phyloP scores from a whole-genome alignment of 2,888 invertebrate species.

The Drosophila cyrtoloma region DNA sequence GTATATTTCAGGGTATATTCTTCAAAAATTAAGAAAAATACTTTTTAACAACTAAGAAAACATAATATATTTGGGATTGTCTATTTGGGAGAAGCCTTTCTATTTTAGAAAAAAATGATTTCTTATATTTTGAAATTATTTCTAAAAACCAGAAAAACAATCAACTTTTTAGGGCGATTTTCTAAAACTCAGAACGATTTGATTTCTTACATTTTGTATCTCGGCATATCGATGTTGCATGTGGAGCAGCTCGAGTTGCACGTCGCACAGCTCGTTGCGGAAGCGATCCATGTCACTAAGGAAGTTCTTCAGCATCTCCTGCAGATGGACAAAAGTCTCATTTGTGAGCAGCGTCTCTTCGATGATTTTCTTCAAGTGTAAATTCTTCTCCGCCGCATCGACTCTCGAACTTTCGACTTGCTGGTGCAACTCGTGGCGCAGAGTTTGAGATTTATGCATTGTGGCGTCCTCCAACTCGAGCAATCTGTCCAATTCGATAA shows the following conservation, averaged over 20 bases:
- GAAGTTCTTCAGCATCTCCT: neutral
- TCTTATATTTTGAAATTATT: neutral
- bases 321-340: slow-evolving; percentile 13
- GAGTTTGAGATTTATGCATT: accelerated
- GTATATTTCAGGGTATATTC: neutral
- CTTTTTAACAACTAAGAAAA: neutral
- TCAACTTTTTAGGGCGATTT: neutral
- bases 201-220: slow-evolving; percentile 26
- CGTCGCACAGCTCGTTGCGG: slow-evolving; percentile 30
- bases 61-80: too few species aligned
- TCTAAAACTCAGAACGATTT: neutral
- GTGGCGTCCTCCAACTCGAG: slow-evolving; percentile 4
- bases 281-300: slow-evolving; percentile 25
- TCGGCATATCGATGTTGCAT: slow-evolving; percentile 46
- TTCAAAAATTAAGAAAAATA: too few species aligned
- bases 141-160: neutral
- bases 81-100: too few species aligned
- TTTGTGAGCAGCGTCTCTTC: slow-evolving; percentile 11
- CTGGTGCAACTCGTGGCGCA: neutral
- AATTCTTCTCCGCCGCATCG: neutral
- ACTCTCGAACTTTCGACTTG: neutral
- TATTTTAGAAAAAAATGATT: too few species aligned
- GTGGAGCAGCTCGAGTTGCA: slow-evolving; percentile 24
- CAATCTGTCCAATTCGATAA: slow-evolving; percentile 30
- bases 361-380: slow-evolving; percentile 17